Evolutionary conservation across 2,113 vertebrate genomes (phyloP).

Genomic region (Catharus bicknelli): DNA sequence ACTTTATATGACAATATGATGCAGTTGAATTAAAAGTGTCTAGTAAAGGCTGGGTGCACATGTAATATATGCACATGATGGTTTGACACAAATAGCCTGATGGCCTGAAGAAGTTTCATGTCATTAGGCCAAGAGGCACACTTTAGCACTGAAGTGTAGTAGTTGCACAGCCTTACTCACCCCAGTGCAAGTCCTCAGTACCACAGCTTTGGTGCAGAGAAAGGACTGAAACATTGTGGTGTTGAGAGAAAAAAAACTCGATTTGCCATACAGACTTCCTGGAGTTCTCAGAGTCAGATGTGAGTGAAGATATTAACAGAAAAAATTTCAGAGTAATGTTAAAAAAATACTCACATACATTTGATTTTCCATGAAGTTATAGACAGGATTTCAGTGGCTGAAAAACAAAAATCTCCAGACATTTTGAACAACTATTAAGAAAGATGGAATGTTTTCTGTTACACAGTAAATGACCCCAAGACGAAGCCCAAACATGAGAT

Average conservation of each 20-base stretch:
- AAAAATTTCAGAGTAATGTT: neutral
- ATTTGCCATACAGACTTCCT: neutral
- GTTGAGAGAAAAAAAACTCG: neutral
- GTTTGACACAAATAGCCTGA: neutral
- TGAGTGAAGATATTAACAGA: neutral
- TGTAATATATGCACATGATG: fast-evolving
- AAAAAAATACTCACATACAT: neutral
- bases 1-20: neutral
- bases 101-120: neutral
- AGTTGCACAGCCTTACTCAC: neutral
- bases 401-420: neutral
- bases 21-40: neutral
- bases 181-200: neutral
- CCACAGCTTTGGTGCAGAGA: neutral
- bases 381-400: neutral
- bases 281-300: neutral
- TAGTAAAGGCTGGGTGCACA: neutral
- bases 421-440: neutral
- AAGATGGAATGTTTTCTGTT: neutral
- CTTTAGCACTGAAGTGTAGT: neutral
- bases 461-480: neutral
- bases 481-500: neutral
- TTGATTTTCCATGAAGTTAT: neutral
- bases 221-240: neutral
- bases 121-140: neutral